Conservation (phyloP, 2,113 vertebrate species). For the Gavialis gangeticus region DNA sequence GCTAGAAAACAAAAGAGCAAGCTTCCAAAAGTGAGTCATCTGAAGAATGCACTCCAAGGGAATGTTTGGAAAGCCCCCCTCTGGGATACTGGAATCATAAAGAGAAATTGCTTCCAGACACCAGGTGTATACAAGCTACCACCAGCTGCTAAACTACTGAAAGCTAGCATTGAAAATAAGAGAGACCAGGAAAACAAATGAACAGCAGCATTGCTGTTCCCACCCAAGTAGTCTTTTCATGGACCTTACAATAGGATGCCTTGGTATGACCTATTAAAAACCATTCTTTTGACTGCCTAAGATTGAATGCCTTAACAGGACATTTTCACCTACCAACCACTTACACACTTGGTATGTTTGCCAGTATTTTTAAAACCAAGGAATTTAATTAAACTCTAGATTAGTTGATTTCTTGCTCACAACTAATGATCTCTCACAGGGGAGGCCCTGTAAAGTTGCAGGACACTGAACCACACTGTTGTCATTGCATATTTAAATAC, state of each 20-base stretch:
- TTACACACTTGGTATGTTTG: neutral
- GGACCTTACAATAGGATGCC: neutral
- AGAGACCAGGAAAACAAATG: neutral
- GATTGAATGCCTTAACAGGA: neutral
- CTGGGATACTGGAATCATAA: neutral
- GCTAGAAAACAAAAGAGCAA: conserved; percentile 60
- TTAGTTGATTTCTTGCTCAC: neutral
- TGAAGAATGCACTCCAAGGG: neutral
- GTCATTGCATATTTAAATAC: accelerated
- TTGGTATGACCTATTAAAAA: neutral
- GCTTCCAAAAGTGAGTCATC: neutral
- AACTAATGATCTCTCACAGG: accelerated
- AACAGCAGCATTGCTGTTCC: neutral
- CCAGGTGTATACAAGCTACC: neutral
- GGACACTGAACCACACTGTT: accelerated
- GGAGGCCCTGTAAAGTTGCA: neutral
- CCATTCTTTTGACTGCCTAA: neutral
- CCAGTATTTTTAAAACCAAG: neutral
- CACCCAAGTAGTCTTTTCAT: accelerated
- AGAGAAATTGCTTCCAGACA: neutral
- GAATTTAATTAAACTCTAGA: neutral
- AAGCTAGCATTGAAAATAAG: neutral
- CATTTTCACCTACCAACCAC: neutral
- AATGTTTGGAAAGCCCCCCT: neutral
- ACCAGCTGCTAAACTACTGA: neutral